Conservation (phyloP, 2,888 invertebrate species). For the Philhelius pedissequus region DNA sequence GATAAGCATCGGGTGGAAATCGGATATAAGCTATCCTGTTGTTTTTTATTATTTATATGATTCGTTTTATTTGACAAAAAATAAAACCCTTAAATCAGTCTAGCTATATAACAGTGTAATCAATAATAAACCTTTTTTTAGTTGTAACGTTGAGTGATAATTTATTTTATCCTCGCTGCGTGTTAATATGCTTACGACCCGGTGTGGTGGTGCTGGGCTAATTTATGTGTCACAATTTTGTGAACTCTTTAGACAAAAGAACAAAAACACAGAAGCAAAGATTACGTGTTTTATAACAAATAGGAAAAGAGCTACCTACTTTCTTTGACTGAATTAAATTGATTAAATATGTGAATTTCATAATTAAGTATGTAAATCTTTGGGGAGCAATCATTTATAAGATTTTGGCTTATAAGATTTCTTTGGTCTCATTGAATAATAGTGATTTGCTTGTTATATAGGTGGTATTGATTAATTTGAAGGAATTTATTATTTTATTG, state of each 20-base stretch:
- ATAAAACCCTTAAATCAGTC: background rate
- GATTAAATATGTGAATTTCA: background rate
- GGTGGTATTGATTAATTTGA: background rate
- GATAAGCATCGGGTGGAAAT: background rate
- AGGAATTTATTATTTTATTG: too few relatives aligned
- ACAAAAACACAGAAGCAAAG: background rate
- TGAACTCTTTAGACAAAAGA: background rate
- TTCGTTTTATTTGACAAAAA: background rate
- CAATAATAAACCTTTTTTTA: background rate
- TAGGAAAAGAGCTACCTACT: background rate
- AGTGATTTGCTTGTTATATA: background rate
- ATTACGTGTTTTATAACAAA: background rate
- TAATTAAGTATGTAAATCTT: background rate
- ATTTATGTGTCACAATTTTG: background rate
- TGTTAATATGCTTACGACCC: background rate
- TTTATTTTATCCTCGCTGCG: background rate
- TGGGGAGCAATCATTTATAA: background rate
- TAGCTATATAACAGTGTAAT: background rate
- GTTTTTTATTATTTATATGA: background rate
- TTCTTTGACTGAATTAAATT: background rate
- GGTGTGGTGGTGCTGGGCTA: too few relatives aligned
- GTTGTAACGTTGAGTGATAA: background rate
- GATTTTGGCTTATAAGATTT: background rate
- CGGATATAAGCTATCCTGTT: background rate
- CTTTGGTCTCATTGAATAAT: background rate